Conservation (phyloP, 2,888 invertebrate species). For the Ennomos quercinarius region DNA sequence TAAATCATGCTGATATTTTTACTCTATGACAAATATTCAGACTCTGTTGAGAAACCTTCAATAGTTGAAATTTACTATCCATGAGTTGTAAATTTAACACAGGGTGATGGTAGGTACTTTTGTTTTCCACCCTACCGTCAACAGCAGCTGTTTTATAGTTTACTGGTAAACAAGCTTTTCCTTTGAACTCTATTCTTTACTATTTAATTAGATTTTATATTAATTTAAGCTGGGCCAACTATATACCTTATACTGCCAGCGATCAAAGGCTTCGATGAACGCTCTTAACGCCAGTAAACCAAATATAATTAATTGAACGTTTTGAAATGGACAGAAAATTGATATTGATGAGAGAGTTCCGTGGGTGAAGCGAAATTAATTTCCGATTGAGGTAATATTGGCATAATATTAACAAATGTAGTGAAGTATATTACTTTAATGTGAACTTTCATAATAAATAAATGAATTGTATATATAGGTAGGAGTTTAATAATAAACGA, state of each 20-base stretch:
- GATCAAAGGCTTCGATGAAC: slow-evolving; percentile 9
- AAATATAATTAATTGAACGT: slow-evolving; percentile 66
- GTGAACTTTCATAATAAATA: slow-evolving; percentile 17
- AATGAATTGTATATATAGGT: neutral
- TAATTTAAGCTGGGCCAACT: slow-evolving; percentile 32
- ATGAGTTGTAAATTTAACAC: too few relatives aligned
- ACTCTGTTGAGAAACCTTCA: too few relatives aligned
- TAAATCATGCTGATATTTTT: too few relatives aligned
- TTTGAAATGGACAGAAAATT: slow-evolving; percentile 68
- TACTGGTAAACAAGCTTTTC: too few relatives aligned
- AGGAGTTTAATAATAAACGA: too few relatives aligned
- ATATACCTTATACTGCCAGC: slow-evolving; percentile 4
- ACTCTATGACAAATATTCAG: too few relatives aligned
- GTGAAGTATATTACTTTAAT: slow-evolving; percentile 40
- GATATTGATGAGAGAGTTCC: slow-evolving; percentile 76
- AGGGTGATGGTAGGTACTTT: too few relatives aligned
- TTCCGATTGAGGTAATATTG: slow-evolving; percentile 48
- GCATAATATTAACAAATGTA: slow-evolving; percentile 34
- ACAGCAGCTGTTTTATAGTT: too few relatives aligned
- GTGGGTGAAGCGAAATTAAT: slow-evolving; percentile 53
- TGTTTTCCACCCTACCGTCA: too few relatives aligned
- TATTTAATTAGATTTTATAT: slow-evolving; percentile 25
- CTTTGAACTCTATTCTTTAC: neutral
- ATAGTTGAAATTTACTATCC: too few relatives aligned
- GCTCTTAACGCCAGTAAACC: slow-evolving; percentile 48